These are phyloP conservation scores for Sebastes umbrosus DNA, from an alignment of 2,797 vertebrate species.

Conservation along the genomic window DNA sequence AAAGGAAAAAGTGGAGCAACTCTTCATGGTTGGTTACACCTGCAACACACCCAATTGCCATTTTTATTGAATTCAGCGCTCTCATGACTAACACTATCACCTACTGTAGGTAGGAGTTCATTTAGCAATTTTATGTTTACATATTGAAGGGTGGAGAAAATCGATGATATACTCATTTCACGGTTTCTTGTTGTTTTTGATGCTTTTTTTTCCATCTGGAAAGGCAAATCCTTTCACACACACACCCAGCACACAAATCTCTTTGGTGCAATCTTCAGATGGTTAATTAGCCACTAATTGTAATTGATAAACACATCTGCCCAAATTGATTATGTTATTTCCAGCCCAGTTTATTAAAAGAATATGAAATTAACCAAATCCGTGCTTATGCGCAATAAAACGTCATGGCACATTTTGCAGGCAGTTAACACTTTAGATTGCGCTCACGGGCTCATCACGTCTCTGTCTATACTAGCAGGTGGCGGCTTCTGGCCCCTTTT, in stretches of 20 bases:
- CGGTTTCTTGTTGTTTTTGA: conserved; percentile 7
- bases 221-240: conserved; percentile 14
- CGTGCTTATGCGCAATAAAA: conserved; percentile 32
- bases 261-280: conserved; percentile 7
- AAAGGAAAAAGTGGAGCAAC: background rate
- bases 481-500: conserved; percentile 25
- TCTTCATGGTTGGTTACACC: conserved; percentile 19
- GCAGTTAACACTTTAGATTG: conserved; percentile 35
- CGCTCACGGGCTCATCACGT: conserved; percentile 22
- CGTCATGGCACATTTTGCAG: conserved; percentile 42
- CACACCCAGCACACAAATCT: background rate
- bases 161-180: conserved; percentile 36
- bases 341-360: conserved; percentile 6
- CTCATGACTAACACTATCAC: conserved; percentile 35
- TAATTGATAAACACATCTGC: conserved; percentile 46
- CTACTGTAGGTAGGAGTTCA: conserved; percentile 10
- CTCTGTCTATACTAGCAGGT: conserved; percentile 44
- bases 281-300: conserved; percentile 30
- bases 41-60: conserved; percentile 1
- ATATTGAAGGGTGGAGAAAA: conserved; percentile 15
- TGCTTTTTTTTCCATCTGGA: background rate
- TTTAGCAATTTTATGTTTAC: conserved; percentile 37
- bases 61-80: conserved; percentile 31
- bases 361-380: conserved; percentile 22
- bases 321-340: conserved; percentile 31